Evolutionary conservation across 2,797 vertebrate genomes (phyloP).

Genomic region (Mormyrops boulengeri): DNA sequence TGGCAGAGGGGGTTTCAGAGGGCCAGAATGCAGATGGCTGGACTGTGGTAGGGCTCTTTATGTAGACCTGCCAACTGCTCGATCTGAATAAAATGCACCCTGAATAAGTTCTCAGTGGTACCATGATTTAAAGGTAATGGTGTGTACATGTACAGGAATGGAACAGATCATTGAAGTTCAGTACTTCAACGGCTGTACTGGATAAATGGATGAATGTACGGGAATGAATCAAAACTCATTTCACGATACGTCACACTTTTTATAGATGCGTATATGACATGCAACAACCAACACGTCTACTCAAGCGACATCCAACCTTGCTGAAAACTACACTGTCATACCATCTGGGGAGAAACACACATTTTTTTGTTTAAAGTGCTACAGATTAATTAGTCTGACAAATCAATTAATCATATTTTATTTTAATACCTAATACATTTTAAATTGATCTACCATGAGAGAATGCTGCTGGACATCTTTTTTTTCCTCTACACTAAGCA

Average conservation of each 20-base stretch:
- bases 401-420: not conserved
- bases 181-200: not conserved
- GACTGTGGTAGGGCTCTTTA: not conserved
- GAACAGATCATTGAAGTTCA: not conserved
- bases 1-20: not conserved
- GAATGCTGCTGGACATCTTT: not conserved
- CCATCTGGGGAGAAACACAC: not conserved
- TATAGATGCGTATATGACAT: not conserved
- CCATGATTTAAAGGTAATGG: not conserved
- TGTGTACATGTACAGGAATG: not conserved
- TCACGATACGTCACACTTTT: not conserved
- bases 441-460: not conserved
- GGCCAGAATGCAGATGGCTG: not conserved
- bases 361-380: not conserved
- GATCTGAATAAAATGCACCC: not conserved
- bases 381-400: not conserved
- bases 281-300: not conserved
- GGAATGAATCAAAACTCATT: conserved; percentile 1
- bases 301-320: not conserved
- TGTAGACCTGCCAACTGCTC: not conserved
- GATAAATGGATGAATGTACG: not conserved
- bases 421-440: not conserved
- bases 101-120: not conserved
- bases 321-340: not conserved
- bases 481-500: not conserved